phyloP scores from a whole-genome alignment of 2,888 invertebrate species.

The Apodemia zela region DNA sequence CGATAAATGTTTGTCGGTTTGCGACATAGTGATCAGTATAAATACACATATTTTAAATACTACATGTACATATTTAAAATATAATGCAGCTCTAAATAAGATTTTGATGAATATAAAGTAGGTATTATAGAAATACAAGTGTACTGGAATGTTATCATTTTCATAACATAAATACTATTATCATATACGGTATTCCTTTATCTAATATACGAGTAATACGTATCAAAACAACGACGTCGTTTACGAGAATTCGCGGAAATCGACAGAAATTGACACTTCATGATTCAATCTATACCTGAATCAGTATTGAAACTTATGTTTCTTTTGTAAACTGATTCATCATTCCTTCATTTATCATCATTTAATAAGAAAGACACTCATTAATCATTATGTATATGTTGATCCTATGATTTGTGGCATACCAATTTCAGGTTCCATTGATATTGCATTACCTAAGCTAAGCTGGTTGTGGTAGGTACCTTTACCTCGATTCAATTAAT shows the following conservation, averaged over 20 bases:
- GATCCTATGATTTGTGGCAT: neutral
- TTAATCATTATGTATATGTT: neutral
- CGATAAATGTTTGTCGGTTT: too few relatives aligned
- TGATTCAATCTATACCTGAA: conserved; percentile 23
- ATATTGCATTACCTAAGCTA: too few relatives aligned
- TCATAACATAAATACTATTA: neutral
- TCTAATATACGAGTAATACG: too few relatives aligned
- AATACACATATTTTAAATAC: too few relatives aligned
- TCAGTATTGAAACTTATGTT: conserved; percentile 20
- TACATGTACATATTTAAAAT: too few relatives aligned
- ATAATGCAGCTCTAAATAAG: too few relatives aligned
- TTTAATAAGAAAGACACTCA: neutral
- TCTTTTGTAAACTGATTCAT: conserved; percentile 1
- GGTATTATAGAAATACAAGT: too few relatives aligned
- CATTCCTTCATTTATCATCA: neutral
- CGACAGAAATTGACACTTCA: conserved; percentile 24
- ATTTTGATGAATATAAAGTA: too few relatives aligned
- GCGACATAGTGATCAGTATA: too few relatives aligned
- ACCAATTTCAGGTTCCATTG: neutral
- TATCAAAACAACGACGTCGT: neutral
- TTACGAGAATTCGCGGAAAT: conserved; percentile 5
- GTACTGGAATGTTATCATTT: too few relatives aligned
- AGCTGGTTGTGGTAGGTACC: too few relatives aligned
- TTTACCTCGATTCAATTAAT: too few relatives aligned
- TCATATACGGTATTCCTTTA: neutral